Evolutionary conservation across 2,113 vertebrate species (phyloP).

Genomic region (Corythoichthys intestinalis): DNA sequence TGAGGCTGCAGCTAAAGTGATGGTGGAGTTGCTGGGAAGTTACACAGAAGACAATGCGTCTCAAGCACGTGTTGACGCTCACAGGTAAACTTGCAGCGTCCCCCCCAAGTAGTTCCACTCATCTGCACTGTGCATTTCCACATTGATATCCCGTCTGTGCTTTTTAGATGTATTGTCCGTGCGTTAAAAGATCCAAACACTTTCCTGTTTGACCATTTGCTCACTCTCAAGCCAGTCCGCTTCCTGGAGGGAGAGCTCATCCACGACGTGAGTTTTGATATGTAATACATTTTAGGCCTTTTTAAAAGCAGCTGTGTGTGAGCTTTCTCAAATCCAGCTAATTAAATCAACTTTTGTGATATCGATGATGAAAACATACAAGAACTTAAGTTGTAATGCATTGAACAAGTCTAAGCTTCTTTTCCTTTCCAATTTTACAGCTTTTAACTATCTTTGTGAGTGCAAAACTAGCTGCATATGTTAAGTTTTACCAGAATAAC

Average conservation of each 20-base stretch:
- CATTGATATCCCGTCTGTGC: neutral
- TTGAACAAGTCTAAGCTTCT: neutral
- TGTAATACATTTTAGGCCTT: neutral
- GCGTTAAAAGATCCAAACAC: slow-evolving; percentile 94
- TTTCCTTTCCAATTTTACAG: slow-evolving; percentile 62
- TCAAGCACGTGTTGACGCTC: slow-evolving; percentile 93
- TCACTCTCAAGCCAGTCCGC: slow-evolving; percentile 94
- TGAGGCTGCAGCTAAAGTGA: slow-evolving; percentile 94
- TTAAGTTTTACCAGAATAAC: slow-evolving; percentile 98
- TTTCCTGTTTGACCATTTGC: slow-evolving; percentile 95
- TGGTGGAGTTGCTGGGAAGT: slow-evolving; percentile 96
- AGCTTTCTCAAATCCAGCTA: neutral
- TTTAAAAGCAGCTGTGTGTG: too few species aligned
- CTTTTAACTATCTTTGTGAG: slow-evolving; percentile 98
- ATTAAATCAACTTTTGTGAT: neutral
- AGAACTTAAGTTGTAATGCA: neutral
- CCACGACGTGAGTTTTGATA: slow-evolving; percentile 87
- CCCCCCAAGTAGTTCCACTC: neutral
- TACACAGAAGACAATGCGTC: slow-evolving; percentile 98
- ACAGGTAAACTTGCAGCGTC: slow-evolving; percentile 75
- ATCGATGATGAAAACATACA: slow-evolving; percentile 2
- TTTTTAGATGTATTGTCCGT: slow-evolving; percentile 87
- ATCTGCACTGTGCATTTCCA: neutral
- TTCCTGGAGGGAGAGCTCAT: slow-evolving; percentile 98
- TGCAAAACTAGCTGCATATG: slow-evolving; percentile 88